Percentiles rank a stretch among this genome's conserved stretches.
These are phyloP conservation scores for Egretta garzetta DNA, from an alignment of 2,113 vertebrate species.

Conservation along the genomic window DNA sequence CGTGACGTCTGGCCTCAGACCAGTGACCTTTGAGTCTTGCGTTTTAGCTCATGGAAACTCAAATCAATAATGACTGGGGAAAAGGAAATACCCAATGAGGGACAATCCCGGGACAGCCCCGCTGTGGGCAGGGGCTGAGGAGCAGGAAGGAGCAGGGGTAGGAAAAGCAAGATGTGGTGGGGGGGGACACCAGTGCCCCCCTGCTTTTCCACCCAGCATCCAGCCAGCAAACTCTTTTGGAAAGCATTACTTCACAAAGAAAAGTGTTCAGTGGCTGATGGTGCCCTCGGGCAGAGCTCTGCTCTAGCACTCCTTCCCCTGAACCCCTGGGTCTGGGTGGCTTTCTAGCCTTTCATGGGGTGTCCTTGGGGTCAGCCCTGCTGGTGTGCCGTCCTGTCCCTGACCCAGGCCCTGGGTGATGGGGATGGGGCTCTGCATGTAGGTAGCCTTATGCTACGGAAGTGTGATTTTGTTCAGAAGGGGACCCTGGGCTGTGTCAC, in stretches of 20 bases:
- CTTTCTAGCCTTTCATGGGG: background rate
- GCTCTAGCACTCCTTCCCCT: slow-evolving; percentile 5
- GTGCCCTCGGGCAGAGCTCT: background rate
- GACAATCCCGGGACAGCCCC: background rate
- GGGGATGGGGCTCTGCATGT: background rate
- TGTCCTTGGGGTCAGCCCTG: background rate
- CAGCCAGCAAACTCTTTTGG: background rate
- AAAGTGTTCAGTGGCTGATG: background rate
- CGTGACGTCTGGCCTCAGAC: background rate
- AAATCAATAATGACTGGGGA: background rate
- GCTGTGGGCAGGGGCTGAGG: background rate
- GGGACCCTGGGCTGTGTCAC: background rate
- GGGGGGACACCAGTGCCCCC: accelerated
- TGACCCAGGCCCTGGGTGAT: background rate
- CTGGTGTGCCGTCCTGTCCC: background rate
- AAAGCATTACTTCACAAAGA: background rate
- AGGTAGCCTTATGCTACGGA: accelerated
- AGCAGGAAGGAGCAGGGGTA: background rate
- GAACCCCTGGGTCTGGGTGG: background rate
- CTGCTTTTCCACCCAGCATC: background rate
- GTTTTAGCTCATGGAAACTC: background rate
- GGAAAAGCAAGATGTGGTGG: accelerated
- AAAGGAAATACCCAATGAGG: background rate
- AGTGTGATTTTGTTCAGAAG: background rate
- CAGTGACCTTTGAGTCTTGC: background rate